A percentile compares a stretch with the other conserved stretches of the same genome.
Evolutionary conservation across 1,140 invertebrate species (phyloP).

Genomic region (Orchestia grillus): DNA sequence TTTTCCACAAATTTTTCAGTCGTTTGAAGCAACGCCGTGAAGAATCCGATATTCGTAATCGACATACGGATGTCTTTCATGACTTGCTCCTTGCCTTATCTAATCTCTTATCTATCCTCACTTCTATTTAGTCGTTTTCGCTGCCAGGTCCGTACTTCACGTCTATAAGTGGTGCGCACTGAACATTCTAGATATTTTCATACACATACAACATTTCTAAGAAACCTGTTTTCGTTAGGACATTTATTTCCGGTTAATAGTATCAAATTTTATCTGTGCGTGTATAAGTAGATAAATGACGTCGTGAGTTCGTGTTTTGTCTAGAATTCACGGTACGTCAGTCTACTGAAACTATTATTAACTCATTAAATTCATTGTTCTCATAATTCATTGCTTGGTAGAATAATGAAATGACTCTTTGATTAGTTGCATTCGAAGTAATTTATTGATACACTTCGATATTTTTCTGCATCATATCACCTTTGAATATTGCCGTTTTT

Average conservation of each 20-base stretch:
- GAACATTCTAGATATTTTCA: neutral
- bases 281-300: no score
- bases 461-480: no score
- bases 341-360: neutral
- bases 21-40: neutral
- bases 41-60: neutral
- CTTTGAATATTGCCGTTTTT: neutral
- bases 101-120: neutral
- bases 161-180: neutral
- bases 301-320: no score
- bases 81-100: neutral
- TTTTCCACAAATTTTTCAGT: neutral
- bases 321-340: neutral
- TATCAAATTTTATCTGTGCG: no score
- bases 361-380: neutral
- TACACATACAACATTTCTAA: no score
- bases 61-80: neutral
- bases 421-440: neutral
- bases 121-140: neutral
- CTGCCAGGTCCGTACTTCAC: neutral
- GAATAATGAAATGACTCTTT: neutral
- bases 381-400: neutral
- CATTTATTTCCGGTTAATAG: no score
- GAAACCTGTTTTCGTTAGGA: no score
- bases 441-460: neutral